A percentile compares a stretch with the other conserved stretches of the same genome.
phyloP scores from a whole-genome alignment of 2,797 vertebrate species.

The Molossus alvarezi region DNA sequence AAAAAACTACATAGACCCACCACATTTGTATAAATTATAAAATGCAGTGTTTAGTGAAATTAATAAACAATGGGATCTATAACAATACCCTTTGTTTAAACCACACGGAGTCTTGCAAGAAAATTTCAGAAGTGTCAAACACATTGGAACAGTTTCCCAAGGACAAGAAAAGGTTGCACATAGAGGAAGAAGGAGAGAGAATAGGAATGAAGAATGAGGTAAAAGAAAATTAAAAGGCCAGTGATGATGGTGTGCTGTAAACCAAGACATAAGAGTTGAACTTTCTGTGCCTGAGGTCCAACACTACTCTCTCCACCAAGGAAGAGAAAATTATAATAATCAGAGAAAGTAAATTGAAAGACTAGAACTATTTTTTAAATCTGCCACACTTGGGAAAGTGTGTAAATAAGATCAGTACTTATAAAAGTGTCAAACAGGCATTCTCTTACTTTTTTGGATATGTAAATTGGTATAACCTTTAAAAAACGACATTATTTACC shows the following conservation, averaged over 20 bases:
- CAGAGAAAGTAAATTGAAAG: neutral
- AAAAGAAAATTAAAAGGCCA: neutral
- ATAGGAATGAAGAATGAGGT: neutral
- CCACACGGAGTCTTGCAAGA: neutral
- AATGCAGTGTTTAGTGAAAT: neutral
- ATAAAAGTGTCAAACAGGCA: conserved; percentile 3
- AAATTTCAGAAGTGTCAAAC: conserved; percentile 22
- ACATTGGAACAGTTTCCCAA: neutral
- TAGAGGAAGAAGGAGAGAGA: neutral
- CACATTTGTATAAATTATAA: neutral
- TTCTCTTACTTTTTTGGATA: neutral
- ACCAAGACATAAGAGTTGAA: neutral
- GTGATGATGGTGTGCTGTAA: neutral
- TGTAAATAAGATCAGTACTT: neutral
- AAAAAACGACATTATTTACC: neutral
- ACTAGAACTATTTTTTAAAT: neutral
- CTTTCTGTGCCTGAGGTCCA: neutral
- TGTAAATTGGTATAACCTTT: conserved; percentile 6
- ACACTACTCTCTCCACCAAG: neutral
- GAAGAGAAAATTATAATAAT: conserved; percentile 38
- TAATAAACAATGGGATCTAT: conserved; percentile 24
- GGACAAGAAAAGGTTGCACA: neutral
- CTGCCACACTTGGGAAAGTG: neutral
- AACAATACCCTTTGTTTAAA: conserved; percentile 53
- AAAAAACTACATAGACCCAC: neutral